Conservation (phyloP, 2,888 invertebrate genomes). For the Willowsia nigromaculata region DNA sequence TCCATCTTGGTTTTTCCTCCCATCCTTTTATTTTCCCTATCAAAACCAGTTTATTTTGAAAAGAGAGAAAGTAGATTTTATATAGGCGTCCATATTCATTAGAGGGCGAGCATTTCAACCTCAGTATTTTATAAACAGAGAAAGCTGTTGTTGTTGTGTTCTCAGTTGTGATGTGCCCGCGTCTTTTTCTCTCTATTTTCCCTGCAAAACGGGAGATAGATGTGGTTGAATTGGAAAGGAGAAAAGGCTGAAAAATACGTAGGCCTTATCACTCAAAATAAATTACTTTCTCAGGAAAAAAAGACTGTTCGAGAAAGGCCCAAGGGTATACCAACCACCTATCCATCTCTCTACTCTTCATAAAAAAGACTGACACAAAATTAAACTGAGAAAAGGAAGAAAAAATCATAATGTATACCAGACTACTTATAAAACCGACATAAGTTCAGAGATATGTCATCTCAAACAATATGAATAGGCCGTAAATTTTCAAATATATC, state of each 20-base stretch:
- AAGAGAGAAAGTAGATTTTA: neutral
- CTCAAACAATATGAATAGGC: constrained; percentile 25
- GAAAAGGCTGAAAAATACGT: constrained; percentile 3
- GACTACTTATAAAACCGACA: too few species aligned
- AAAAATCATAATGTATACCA: too few species aligned
- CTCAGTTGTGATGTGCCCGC: neutral
- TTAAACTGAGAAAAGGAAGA: neutral
- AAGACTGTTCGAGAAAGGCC: constrained; percentile 42
- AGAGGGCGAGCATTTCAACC: constrained; percentile 53
- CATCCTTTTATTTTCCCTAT: neutral
- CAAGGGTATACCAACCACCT: constrained; percentile 54
- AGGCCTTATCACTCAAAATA: constrained; percentile 69
- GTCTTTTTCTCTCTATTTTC: neutral
- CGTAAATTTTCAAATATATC: too few species aligned
- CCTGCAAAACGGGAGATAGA: constrained; percentile 17
- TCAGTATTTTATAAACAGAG: constrained; percentile 55
- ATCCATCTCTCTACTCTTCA: constrained; percentile 43
- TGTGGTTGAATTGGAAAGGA: constrained; percentile 17
- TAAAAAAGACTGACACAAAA: constrained; percentile 24
- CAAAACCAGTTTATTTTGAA: neutral
- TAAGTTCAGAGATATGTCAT: neutral
- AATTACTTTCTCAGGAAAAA: constrained; percentile 65
- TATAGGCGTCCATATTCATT: constrained; percentile 65
- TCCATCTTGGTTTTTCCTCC: neutral
- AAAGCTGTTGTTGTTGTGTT: constrained; percentile 41